Percentiles rank a stretch among this genome's conserved stretches.
These are phyloP conservation scores for Hoplodrina blanda DNA, from an alignment of 2,888 invertebrate genomes.

Conservation along the genomic window DNA sequence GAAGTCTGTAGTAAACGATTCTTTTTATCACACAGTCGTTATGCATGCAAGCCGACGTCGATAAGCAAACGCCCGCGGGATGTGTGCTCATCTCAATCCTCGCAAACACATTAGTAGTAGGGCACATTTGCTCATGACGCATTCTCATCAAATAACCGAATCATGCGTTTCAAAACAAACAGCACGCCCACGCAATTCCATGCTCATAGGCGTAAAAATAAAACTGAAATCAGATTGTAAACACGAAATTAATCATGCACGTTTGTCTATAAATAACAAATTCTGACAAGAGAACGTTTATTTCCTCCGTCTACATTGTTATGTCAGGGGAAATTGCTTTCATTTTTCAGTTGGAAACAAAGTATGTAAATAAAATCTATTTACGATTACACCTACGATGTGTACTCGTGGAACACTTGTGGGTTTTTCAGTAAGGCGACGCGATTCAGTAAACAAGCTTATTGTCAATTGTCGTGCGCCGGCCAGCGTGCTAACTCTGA, in stretches of 20 bases:
- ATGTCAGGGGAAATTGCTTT: constrained; percentile 76
- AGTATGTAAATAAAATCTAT: constrained; percentile 72
- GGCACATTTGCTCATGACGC: constrained; percentile 56
- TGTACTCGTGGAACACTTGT: constrained; percentile 35
- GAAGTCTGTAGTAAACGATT: constrained; percentile 62
- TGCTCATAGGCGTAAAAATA: constrained; percentile 56
- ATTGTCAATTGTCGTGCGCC: constrained; percentile 71
- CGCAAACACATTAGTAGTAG: constrained; percentile 60
- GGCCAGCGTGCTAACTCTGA: constrained; percentile 68
- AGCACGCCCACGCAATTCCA: constrained; percentile 54
- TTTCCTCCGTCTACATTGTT: constrained; percentile 68
- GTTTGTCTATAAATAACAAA: constrained; percentile 64
- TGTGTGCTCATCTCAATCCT: constrained; percentile 63
- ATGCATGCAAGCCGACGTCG: constrained; percentile 61
- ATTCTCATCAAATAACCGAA: constrained; percentile 60
- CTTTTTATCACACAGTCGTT: constrained; percentile 67
- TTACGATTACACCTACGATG: constrained; percentile 48
- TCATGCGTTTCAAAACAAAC: constrained; percentile 60
- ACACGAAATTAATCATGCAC: constrained; percentile 65
- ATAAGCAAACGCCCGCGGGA: constrained; percentile 65
- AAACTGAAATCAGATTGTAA: constrained; percentile 59
- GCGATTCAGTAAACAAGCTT: constrained; percentile 75
- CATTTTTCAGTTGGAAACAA: constrained; percentile 75
- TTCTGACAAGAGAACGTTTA: constrained; percentile 64
- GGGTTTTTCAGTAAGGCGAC: constrained; percentile 57